Percentiles rank a stretch among this genome's conserved stretches.
Conservation (phyloP, 2,113 vertebrate genomes). For the Semicossyphus pulcher region DNA sequence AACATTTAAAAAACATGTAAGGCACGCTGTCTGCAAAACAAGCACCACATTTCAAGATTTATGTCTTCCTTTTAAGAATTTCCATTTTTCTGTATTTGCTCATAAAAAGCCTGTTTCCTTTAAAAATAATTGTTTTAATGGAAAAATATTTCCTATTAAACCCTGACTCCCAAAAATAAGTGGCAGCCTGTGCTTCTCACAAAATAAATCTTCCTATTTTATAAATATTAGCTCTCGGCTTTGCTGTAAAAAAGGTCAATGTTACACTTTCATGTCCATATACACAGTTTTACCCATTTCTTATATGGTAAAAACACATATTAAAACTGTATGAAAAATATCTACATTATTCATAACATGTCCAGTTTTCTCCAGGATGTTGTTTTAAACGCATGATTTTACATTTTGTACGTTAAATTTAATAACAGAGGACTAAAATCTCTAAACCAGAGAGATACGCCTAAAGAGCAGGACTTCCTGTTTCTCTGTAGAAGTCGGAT, state of each 20-base stretch:
- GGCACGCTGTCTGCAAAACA: constrained; percentile 25
- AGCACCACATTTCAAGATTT: constrained; percentile 23
- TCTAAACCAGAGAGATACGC: constrained; percentile 67
- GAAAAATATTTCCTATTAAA: constrained; percentile 50
- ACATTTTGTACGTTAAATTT: constrained; percentile 28
- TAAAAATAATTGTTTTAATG: constrained; percentile 43
- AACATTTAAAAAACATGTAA: constrained; percentile 42
- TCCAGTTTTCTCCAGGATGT: constrained; percentile 81
- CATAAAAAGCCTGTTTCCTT: constrained; percentile 22
- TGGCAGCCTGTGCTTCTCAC: constrained; percentile 68
- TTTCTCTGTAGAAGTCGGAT: constrained; percentile 40
- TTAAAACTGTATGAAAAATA: constrained; percentile 40
- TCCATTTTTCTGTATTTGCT: constrained; percentile 47
- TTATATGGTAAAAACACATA: constrained; percentile 37
- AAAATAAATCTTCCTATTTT: constrained; percentile 70
- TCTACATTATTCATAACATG: constrained; percentile 59
- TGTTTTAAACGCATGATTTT: constrained; percentile 20
- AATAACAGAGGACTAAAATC: constrained; percentile 36
- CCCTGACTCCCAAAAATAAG: constrained; percentile 60
- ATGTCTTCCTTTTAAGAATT: constrained; percentile 28
- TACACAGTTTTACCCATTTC: constrained; percentile 58
- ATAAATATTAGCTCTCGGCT: constrained; percentile 78
- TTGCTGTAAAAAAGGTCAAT: constrained; percentile 60
- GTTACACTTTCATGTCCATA: constrained; percentile 47
- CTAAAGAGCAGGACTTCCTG: constrained; percentile 41